Conservation (phyloP, 2,113 vertebrate species). For the Thalassoma bifasciatum region DNA sequence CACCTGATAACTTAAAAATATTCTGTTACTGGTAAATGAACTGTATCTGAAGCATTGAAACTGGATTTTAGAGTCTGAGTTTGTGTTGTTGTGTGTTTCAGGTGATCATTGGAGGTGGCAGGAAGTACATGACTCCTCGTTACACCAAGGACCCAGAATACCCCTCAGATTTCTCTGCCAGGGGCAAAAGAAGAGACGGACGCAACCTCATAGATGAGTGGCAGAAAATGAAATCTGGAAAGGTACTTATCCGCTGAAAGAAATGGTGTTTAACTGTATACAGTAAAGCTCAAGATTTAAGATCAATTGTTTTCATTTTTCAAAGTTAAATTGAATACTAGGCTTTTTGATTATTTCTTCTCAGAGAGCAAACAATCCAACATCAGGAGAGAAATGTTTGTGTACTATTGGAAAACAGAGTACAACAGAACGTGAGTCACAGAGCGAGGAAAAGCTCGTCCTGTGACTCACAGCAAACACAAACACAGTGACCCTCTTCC, state of each 20-base stretch:
- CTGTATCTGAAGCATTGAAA: fast-evolving
- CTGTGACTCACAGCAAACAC: slow-evolving; percentile 10
- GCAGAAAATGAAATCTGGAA: slow-evolving; percentile 75
- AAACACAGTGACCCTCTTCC: background rate
- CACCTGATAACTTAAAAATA: no score
- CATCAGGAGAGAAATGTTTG: no score
- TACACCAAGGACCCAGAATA: slow-evolving; percentile 83
- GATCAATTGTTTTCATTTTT: no score
- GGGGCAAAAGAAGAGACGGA: slow-evolving; percentile 74
- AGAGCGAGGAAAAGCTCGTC: background rate
- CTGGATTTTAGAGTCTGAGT: background rate
- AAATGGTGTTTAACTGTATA: no score
- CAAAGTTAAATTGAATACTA: no score
- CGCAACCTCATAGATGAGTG: slow-evolving; percentile 81
- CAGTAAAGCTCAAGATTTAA: no score
- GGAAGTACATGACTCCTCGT: slow-evolving; percentile 84
- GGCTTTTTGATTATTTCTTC: no score
- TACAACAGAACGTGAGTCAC: background rate
- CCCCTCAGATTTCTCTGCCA: slow-evolving; percentile 58
- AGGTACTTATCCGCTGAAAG: slow-evolving; percentile 76
- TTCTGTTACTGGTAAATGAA: no score
- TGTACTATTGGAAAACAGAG: background rate
- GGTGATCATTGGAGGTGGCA: slow-evolving; percentile 85
- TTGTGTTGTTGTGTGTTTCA: slow-evolving; percentile 44
- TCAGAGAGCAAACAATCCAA: no score